Base-by-base conservation (phyloP, 2,888 invertebrate species). In the Diogma glabrata region DNA sequence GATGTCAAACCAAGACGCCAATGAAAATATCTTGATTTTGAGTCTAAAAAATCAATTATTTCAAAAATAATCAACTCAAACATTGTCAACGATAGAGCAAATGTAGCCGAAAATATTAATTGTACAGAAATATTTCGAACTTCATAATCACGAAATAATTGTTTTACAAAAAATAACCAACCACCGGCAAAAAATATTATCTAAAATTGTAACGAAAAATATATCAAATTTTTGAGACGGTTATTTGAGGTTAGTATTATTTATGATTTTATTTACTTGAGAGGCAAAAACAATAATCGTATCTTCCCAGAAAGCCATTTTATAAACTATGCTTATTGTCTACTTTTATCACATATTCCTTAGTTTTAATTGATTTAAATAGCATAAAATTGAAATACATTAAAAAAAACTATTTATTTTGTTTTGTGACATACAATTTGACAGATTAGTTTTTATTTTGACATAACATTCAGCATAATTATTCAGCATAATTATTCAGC, bases 51-150 rank as follows among this genome's bases (percentile, higher is more conserved):
- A 24, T 89, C 95, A 53, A 96, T 76, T 58, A 99, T 99, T 75
- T 99, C 99, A 73, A 99, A 99, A 65, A 99, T 99, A 55, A 99
- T 97, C 52, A 99, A 74, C 68, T 99, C 97, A 71, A 99, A 99
- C 93, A 99, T 94, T 3, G 95, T 93, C 64, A 97, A 94, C 20
- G 97, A 97, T 14, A 99, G 74, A 0, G 97, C 87, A 66, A 99
- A 92, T 28, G 95, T 99, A 22, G 87, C 78, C 0, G 97, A 95
- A 69, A 99, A 99, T 64, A 96, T 90, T 4, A 97, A 73, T 67
- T 97, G 92, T 2, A 99, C 95, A 53, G 92, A 75, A 54, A 87
- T 80, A 66, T 97, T 93, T 61, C 94, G 90, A 5, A 96, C 92
- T 74, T 99, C 97, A 74, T 99, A 99, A 67, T 99, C 93, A 57